These are phyloP conservation scores for Cyaniris semiargus DNA, from an alignment of 2,888 invertebrate genomes.

Conservation along the genomic window DNA sequence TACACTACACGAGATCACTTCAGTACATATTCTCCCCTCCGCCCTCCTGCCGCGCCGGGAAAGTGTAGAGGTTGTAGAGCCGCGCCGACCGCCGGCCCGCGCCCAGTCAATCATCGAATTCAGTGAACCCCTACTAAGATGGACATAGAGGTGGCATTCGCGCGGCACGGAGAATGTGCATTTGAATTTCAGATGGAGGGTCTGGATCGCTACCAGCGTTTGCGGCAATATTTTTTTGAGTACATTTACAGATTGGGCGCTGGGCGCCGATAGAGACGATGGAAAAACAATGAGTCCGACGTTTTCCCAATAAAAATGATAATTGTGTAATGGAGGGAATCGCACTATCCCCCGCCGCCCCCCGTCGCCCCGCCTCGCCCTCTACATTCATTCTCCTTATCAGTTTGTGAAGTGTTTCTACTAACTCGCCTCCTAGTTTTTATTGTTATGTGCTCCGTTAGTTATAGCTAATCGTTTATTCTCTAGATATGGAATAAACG, in stretches of 20 bases:
- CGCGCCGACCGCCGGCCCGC: not conserved
- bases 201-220: constrained; percentile 56
- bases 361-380: not conserved
- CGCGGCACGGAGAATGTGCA: constrained; percentile 45
- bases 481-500: not conserved
- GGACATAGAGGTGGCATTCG: constrained; percentile 13
- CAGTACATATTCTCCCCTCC: not conserved
- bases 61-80: constrained; percentile 23
- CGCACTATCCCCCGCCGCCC: not conserved
- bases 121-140: not conserved
- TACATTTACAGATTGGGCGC: constrained; percentile 59
- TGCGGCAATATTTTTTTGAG: constrained; percentile 62
- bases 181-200: constrained; percentile 59
- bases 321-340: constrained; percentile 30
- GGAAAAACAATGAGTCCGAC: constrained; percentile 23
- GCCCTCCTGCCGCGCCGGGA: not conserved
- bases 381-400: not conserved
- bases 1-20: not conserved
- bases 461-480: not conserved
- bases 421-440: not conserved
- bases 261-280: constrained; percentile 26
- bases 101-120: constrained; percentile 28
- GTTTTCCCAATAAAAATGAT: constrained; percentile 34
- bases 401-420: constrained; percentile 14
- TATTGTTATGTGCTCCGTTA: not conserved